phyloP scores from a whole-genome alignment of 92 coral and sea anemone genomes.

The Diadumene lineata region DNA sequence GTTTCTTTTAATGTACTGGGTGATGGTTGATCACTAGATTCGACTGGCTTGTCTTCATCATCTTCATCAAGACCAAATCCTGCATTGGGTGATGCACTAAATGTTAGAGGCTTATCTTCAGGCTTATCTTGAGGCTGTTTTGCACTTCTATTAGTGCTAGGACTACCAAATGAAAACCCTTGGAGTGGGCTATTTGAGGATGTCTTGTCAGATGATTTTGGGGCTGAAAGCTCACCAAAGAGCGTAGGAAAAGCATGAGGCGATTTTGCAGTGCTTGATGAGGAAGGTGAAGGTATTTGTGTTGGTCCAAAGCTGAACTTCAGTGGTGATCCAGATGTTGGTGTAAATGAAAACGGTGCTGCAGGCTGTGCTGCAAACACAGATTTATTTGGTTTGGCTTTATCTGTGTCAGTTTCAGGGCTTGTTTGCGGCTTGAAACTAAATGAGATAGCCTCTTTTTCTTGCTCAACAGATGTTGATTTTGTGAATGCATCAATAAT shows the following conservation, averaged over 20 bases:
- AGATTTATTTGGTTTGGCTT: conserved; percentile 6
- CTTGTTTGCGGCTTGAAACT: conserved; percentile 7
- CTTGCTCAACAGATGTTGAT: conserved; percentile 6
- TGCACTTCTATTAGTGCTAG: background rate
- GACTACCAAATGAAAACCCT: conserved; percentile 23
- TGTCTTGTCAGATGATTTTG: conserved; percentile 26
- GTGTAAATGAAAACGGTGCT: conserved; percentile 16
- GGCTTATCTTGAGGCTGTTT: conserved; percentile 11
- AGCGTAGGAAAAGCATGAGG: background rate
- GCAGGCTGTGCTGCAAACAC: conserved; percentile 4
- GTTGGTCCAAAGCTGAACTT: conserved; percentile 30
- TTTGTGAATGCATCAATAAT: background rate
- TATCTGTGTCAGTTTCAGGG: background rate
- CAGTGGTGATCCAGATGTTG: conserved; percentile 29
- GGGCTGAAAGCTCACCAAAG: conserved; percentile 25
- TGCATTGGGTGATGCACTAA: conserved; percentile 57
- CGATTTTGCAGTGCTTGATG: conserved; percentile 32
- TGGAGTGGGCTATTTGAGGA: conserved; percentile 11
- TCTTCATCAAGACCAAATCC: conserved; percentile 45
- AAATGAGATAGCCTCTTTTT: conserved; percentile 7
- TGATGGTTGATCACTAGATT: background rate
- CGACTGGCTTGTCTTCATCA: conserved; percentile 2
- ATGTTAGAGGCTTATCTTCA: conserved; percentile 43
- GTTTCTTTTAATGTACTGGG: conserved; percentile 1
- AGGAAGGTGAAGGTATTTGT: conserved; percentile 27